A percentile compares a stretch with the other conserved stretches of the same genome.
These are phyloP conservation scores for Pocota personata DNA, from an alignment of 2,888 invertebrate genomes.

Conservation along the genomic window DNA sequence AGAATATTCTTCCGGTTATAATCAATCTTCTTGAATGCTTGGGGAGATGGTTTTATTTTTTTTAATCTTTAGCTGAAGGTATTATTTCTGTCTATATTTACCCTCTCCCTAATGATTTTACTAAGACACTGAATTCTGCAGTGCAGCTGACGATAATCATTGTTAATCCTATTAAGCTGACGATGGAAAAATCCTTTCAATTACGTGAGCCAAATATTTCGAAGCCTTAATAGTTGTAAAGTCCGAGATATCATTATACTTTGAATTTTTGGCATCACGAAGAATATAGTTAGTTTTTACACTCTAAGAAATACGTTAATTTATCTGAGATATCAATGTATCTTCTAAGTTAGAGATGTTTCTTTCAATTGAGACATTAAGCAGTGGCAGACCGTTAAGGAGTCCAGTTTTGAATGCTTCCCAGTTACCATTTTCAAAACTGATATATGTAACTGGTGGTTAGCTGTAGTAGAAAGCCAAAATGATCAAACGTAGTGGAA, in stretches of 20 bases:
- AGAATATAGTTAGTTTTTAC: background rate
- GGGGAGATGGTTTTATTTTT: constrained; percentile 2
- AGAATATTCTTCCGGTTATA: constrained; percentile 19
- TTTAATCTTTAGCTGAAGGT: background rate
- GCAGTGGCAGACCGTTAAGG: no score
- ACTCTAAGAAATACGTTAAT: background rate
- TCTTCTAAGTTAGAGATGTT: no score
- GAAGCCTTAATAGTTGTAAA: background rate
- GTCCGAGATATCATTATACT: background rate
- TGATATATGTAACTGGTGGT: background rate
- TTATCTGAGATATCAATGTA: background rate
- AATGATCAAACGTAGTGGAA: no score
- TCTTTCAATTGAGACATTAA: no score
- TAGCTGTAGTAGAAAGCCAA: no score
- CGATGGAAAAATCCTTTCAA: constrained; percentile 3
- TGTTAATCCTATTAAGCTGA: constrained; percentile 1
- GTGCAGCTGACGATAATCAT: background rate
- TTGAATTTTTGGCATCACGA: background rate
- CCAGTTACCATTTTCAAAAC: no score
- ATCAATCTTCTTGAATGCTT: constrained; percentile 20
- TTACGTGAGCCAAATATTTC: background rate
- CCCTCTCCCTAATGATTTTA: constrained; percentile 1
- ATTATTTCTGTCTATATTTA: background rate
- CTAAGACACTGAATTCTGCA: constrained; percentile 1
- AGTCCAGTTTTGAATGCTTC: no score